Evolutionary conservation across 1,140 invertebrate genomes (phyloP).

Genomic region (Sinonovacula constricta): DNA sequence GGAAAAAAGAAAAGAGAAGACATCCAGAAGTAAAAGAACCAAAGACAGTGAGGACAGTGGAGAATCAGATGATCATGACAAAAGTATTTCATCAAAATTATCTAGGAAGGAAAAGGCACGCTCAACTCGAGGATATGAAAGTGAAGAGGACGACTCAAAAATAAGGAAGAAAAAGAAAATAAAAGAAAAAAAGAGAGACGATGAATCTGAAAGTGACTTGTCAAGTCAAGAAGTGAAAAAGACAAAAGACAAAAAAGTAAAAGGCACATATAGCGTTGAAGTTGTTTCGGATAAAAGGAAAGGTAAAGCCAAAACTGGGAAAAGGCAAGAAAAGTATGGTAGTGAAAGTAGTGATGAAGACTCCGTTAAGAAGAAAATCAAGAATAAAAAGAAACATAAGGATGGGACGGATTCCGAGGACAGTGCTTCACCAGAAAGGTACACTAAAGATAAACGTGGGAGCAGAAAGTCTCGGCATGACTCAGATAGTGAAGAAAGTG

Average conservation of each 20-base stretch:
- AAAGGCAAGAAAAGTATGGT: neutral
- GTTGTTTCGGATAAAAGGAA: constrained; percentile 11
- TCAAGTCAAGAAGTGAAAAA: constrained; percentile 2
- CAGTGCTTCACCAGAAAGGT: neutral
- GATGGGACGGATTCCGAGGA: neutral
- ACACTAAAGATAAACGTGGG: no score
- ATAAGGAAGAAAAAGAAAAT: constrained; percentile 18
- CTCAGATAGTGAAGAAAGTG: no score
- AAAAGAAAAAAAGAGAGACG: neutral
- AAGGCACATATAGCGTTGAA: neutral
- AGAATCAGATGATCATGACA: no score
- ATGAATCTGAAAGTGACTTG: no score
- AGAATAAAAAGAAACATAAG: neutral
- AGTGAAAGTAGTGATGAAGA: constrained; percentile 25
- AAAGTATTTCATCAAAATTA: no score
- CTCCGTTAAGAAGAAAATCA: neutral
- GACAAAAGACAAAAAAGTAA: constrained; percentile 11
- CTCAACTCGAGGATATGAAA: no score
- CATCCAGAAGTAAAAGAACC: neutral
- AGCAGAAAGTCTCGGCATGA: no score
- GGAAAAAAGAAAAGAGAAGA: constrained; percentile 21
- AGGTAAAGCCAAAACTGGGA: constrained; percentile 2
- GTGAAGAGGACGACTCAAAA: constrained; percentile 18
- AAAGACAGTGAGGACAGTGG: neutral
- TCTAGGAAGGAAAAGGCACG: no score